Percentiles rank a stretch among this genome's conserved stretches.
phyloP scores from a whole-genome alignment of 2,888 invertebrate species.

The Athalia cordata region DNA sequence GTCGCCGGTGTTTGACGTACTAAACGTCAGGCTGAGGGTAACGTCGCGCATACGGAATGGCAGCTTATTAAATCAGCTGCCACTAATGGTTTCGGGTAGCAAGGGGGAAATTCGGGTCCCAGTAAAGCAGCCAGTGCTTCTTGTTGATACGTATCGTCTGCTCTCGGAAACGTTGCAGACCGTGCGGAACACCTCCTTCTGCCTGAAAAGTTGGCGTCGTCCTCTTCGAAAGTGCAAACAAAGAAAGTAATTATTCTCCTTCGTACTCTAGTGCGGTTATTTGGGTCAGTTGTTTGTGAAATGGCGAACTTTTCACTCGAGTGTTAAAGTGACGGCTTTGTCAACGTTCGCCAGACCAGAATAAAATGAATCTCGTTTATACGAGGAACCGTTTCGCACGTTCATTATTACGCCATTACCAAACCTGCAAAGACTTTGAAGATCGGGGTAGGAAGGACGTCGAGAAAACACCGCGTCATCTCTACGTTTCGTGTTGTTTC shows the following conservation, averaged over 20 bases:
- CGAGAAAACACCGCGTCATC: too few species aligned
- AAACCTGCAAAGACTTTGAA: too few species aligned
- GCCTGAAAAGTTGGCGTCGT: not conserved
- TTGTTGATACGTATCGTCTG: slow-evolving; percentile 5
- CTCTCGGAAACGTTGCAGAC: slow-evolving; percentile 16
- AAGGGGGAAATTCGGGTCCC: slow-evolving; percentile 1
- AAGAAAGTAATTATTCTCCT: slow-evolving; percentile 39
- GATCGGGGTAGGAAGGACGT: too few species aligned
- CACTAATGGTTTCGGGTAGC: slow-evolving; percentile 38
- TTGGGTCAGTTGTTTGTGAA: slow-evolving; percentile 33
- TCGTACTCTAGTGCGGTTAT: slow-evolving; percentile 22
- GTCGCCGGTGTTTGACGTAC: slow-evolving; percentile 1
- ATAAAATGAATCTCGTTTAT: slow-evolving; percentile 12
- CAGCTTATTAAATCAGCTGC: slow-evolving; percentile 42
- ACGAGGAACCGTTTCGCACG: not conserved
- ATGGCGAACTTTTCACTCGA: slow-evolving; percentile 12
- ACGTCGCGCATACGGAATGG: slow-evolving; percentile 39
- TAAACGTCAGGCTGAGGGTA: slow-evolving; percentile 21
- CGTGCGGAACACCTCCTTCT: slow-evolving; percentile 11
- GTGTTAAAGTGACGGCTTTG: slow-evolving; percentile 37
- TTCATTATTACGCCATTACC: too few species aligned
- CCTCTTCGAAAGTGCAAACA: slow-evolving; percentile 26
- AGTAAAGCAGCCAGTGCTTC: not conserved
- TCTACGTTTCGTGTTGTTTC: too few species aligned
- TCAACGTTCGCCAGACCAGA: not conserved